Conservation (phyloP, 2,113 vertebrate genomes). For the Hemiscyllium ocellatum region DNA sequence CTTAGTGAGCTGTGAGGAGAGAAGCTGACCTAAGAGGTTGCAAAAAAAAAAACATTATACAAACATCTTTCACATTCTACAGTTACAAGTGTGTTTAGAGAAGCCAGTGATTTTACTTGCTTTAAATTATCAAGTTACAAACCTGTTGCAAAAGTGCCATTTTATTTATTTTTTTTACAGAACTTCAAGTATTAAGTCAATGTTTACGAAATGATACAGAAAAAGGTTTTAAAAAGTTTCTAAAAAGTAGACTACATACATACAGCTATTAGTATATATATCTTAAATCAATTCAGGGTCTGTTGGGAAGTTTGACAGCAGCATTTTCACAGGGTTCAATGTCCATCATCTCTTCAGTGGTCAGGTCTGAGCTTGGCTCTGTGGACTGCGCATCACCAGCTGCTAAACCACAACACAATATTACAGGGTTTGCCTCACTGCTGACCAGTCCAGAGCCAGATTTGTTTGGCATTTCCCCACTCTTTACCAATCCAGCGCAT, state of each 20-base stretch:
- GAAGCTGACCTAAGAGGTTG: no score
- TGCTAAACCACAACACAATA: background rate
- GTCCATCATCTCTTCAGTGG: slow-evolving; percentile 10
- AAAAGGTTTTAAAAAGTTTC: slow-evolving; percentile 40
- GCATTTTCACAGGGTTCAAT: slow-evolving; percentile 25
- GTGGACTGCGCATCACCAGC: background rate
- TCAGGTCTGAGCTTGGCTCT: background rate
- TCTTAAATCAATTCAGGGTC: slow-evolving; percentile 3
- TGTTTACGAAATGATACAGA: slow-evolving; percentile 43
- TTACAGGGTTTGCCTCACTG: background rate
- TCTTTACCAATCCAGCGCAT: background rate
- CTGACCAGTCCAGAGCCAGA: background rate
- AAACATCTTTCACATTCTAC: slow-evolving; percentile 4
- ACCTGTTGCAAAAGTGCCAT: slow-evolving; percentile 28
- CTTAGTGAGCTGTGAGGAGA: no score
- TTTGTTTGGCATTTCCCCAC: background rate
- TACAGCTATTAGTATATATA: slow-evolving; percentile 40
- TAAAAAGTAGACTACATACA: slow-evolving; percentile 48
- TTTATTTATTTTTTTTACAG: slow-evolving; percentile 35
- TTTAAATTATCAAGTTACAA: slow-evolving; percentile 22
- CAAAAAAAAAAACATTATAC: background rate
- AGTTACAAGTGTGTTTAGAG: background rate
- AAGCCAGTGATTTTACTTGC: slow-evolving; percentile 7
- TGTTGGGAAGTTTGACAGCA: background rate
- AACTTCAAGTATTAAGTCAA: slow-evolving; percentile 51